A percentile compares a stretch with the other conserved stretches of the same genome.
Conservation (phyloP, 2,888 invertebrate species). For the Apodemia mormo region DNA sequence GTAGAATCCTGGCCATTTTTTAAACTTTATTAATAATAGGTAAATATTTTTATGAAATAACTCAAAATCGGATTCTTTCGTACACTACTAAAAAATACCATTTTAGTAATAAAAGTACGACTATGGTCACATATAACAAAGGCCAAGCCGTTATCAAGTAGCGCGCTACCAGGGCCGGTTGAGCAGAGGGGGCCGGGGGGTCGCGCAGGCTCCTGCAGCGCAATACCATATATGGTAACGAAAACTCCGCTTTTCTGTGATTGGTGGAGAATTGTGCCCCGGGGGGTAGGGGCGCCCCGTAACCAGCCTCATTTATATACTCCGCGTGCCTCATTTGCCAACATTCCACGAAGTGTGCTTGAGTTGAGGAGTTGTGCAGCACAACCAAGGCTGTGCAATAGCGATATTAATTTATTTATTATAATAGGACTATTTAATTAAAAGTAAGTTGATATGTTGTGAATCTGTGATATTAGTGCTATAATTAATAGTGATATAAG, state of each 20-base stretch:
- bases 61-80: background rate
- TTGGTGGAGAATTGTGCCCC: slow-evolving; percentile 79
- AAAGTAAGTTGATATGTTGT: slow-evolving; percentile 66
- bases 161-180: slow-evolving; percentile 49
- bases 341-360: slow-evolving; percentile 79
- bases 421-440: slow-evolving; percentile 78
- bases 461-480: slow-evolving; percentile 41
- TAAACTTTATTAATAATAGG: too few relatives aligned
- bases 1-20: too few relatives aligned
- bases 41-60: too few relatives aligned
- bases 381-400: slow-evolving; percentile 77
- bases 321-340: slow-evolving; percentile 68
- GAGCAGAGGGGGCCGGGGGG: slow-evolving; percentile 50
- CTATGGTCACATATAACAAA: slow-evolving; percentile 7
- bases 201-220: slow-evolving; percentile 77
- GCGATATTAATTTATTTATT: slow-evolving; percentile 78
- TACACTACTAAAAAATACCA: background rate
- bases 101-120: slow-evolving; percentile 1
- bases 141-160: slow-evolving; percentile 66
- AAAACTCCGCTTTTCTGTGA: slow-evolving; percentile 65
- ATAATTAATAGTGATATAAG: slow-evolving; percentile 49
- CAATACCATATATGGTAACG: slow-evolving; percentile 88
- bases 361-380: slow-evolving; percentile 76
- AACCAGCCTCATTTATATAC: slow-evolving; percentile 82
- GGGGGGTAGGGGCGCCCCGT: slow-evolving; percentile 79